A percentile compares a stretch with the other conserved stretches of the same genome.
Evolutionary conservation across 1,140 invertebrate species (phyloP).

Genomic region (Lepidurus apus): DNA sequence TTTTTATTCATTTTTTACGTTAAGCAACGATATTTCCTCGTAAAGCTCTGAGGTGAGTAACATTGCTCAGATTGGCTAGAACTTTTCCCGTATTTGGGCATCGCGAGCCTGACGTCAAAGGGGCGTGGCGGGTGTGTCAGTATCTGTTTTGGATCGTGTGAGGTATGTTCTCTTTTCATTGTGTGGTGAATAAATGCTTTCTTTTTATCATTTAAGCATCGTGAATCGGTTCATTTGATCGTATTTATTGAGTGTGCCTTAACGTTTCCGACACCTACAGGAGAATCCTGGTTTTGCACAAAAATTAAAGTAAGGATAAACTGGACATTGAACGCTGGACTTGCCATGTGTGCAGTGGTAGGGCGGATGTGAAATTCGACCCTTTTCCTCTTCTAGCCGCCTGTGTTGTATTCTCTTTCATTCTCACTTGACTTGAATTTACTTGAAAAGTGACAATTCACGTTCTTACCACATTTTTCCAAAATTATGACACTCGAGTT

Average conservation of each 20-base stretch:
- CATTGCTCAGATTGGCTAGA: background rate
- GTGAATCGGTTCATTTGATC: background rate
- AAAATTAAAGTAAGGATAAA: background rate
- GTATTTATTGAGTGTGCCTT: background rate
- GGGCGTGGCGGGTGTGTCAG: constrained; percentile 19
- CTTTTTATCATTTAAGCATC: background rate
- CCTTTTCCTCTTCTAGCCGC: background rate
- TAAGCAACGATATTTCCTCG: background rate
- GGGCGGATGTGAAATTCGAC: constrained; percentile 1
- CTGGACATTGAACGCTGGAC: background rate
- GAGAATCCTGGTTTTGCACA: background rate
- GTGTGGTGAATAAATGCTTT: background rate
- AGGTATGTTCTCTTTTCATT: background rate
- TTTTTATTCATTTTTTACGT: background rate
- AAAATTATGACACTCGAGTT: too few species aligned
- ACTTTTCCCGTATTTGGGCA: background rate
- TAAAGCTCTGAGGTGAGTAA: background rate
- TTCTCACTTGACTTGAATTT: background rate
- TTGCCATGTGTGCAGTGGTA: background rate
- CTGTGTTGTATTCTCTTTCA: background rate
- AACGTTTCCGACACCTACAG: background rate
- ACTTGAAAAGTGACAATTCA: too few species aligned
- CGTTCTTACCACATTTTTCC: too few species aligned
- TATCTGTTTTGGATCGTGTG: constrained; percentile 14
- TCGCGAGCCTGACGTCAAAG: constrained; percentile 11